These are phyloP conservation scores for Berghia stephanieae DNA, from an alignment of 1,140 invertebrate genomes.

Conservation along the genomic window DNA sequence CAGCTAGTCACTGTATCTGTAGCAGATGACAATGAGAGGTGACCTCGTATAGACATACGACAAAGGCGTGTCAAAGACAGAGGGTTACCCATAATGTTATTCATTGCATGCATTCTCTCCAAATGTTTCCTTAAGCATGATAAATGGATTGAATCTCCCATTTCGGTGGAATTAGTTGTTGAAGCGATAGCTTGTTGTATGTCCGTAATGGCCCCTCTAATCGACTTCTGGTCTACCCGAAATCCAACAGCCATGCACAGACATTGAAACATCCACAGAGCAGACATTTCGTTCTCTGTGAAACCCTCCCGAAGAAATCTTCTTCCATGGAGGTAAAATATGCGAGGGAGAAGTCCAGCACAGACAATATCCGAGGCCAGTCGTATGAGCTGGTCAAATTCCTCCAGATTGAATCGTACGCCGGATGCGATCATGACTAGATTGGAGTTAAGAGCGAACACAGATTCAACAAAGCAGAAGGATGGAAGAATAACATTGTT, in stretches of 20 bases:
- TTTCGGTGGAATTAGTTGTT: background rate
- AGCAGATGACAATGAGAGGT: background rate
- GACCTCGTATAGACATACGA: constrained; percentile 8
- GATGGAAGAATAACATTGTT: constrained; percentile 25
- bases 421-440: constrained; percentile 29
- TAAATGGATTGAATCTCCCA: background rate
- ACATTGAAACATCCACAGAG: constrained; percentile 20
- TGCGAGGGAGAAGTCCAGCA: constrained; percentile 11
- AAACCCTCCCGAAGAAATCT: constrained; percentile 7
- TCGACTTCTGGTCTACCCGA: background rate
- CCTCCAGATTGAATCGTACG: constrained; percentile 11
- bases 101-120: constrained; percentile 2
- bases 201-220: constrained; percentile 21
- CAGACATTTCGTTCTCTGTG: background rate
- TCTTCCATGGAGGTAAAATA: constrained; percentile 14
- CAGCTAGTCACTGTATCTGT: too few species aligned
- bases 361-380: constrained; percentile 11
- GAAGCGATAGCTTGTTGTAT: background rate
- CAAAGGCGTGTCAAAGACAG: constrained; percentile 11
- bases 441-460: constrained; percentile 23
- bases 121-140: background rate
- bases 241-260: constrained; percentile 20
- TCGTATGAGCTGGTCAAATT: constrained; percentile 11
- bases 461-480: constrained; percentile 26
- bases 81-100: background rate